A percentile compares a stretch with the other conserved stretches of the same genome.
Evolutionary conservation across 2,888 invertebrate species (phyloP).

Genomic region (Carpatolechia fugitivella): DNA sequence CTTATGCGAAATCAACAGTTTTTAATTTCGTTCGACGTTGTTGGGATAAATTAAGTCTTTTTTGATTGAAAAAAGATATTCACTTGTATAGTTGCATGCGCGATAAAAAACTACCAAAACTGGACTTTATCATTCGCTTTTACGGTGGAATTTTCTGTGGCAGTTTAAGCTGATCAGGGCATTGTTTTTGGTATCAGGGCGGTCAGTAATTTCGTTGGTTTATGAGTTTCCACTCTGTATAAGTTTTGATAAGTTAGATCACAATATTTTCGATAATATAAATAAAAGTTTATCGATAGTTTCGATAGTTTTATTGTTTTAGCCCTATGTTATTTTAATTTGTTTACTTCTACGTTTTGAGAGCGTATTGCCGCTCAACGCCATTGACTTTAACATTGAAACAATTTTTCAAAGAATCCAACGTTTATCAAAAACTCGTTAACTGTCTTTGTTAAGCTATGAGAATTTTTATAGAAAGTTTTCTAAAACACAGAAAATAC

Average conservation of each 20-base stretch:
- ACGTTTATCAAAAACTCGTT: too few species aligned
- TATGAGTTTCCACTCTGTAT: slow-evolving; percentile 63
- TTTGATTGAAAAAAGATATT: slow-evolving; percentile 71
- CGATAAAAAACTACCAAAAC: slow-evolving; percentile 39
- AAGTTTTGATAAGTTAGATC: slow-evolving; percentile 54
- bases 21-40: slow-evolving; percentile 23
- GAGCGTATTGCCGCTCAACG: too few species aligned
- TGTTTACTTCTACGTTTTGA: neutral
- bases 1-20: slow-evolving; percentile 20
- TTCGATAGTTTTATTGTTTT: slow-evolving; percentile 4
- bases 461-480: too few species aligned
- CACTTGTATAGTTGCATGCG: slow-evolving; percentile 70
- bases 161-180: slow-evolving; percentile 42
- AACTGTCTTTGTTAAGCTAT: too few species aligned
- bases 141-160: slow-evolving; percentile 40
- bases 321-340: neutral
- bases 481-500: too few species aligned
- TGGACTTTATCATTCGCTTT: slow-evolving; percentile 33
- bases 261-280: slow-evolving; percentile 29
- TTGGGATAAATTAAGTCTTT: slow-evolving; percentile 61
- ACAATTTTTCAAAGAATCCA: too few species aligned
- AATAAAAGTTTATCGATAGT: slow-evolving; percentile 10
- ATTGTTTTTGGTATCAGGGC: slow-evolving; percentile 72
- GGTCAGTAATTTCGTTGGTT: slow-evolving; percentile 68
- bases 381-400: too few species aligned